Conservation (phyloP, 2,888 invertebrate species). For the Rhingia campestris region DNA sequence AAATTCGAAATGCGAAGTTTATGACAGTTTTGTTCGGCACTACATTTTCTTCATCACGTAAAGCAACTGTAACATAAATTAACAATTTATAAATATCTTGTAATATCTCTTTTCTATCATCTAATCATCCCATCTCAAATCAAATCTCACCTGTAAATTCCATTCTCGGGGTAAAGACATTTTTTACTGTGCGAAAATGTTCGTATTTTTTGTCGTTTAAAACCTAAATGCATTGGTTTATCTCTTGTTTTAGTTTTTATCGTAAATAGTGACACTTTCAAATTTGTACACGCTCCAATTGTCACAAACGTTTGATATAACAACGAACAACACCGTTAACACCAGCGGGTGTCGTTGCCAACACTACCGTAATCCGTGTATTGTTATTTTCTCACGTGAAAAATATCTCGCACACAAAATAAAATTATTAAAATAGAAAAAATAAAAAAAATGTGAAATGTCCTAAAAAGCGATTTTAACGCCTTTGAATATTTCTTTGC, state of each 20-base stretch:
- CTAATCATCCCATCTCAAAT: neutral
- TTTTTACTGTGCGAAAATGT: slow-evolving; percentile 82
- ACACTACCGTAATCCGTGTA: neutral
- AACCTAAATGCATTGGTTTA: slow-evolving; percentile 84
- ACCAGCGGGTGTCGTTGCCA: slow-evolving; percentile 2
- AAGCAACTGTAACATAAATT: too few relatives aligned
- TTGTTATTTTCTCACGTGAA: neutral
- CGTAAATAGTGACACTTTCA: slow-evolving; percentile 68
- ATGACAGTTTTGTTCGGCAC: too few relatives aligned
- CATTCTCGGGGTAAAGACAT: slow-evolving; percentile 83
- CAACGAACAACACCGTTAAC: slow-evolving; percentile 37
- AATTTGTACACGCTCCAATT: slow-evolving; percentile 45
- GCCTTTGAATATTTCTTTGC: slow-evolving; percentile 2
- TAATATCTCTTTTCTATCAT: too few relatives aligned
- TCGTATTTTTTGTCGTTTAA: slow-evolving; percentile 83
- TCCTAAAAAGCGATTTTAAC: neutral
- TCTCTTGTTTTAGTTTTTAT: slow-evolving; percentile 78
- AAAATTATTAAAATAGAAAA: slow-evolving; percentile 13
- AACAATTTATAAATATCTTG: too few relatives aligned
- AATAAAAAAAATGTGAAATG: slow-evolving; percentile 15
- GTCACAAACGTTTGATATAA: slow-evolving; percentile 40
- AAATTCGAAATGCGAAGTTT: too few relatives aligned
- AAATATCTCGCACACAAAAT: neutral
- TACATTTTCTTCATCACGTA: too few relatives aligned
- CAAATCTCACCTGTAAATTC: slow-evolving; percentile 81